Percentiles rank a stretch among this genome's conserved stretches.
phyloP scores from a whole-genome alignment of 2,888 invertebrate genomes.

The Blastobasis adustella region DNA sequence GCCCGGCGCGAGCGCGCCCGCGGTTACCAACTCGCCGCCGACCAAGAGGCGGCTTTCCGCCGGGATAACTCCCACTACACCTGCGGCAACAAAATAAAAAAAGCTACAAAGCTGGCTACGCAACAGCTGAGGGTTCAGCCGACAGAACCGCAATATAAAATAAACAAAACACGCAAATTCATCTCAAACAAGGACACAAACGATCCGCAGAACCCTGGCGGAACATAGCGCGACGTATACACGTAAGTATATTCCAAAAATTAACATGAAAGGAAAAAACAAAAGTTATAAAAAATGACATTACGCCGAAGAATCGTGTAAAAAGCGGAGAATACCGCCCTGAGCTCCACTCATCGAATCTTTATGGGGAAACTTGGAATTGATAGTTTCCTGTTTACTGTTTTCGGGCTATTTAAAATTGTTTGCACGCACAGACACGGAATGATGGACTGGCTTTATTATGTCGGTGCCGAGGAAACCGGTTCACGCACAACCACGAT shows the following conservation, averaged over 20 bases:
- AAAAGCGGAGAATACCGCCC: conserved; percentile 42
- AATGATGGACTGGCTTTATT: conserved; percentile 48
- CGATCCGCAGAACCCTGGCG: conserved; percentile 28
- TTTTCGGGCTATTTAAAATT: conserved; percentile 56
- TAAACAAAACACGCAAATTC: conserved; percentile 42
- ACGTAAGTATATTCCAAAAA: conserved; percentile 25
- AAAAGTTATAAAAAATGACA: conserved; percentile 41
- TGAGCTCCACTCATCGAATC: conserved; percentile 50
- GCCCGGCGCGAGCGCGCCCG: conserved; percentile 69
- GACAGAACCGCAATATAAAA: conserved; percentile 44
- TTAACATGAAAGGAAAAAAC: conserved; percentile 39
- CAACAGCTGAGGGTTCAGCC: conserved; percentile 38
- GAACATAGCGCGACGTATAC: conserved; percentile 16
- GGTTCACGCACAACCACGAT: conserved; percentile 56
- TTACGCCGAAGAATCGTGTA: conserved; percentile 38
- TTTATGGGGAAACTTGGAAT: conserved; percentile 65
- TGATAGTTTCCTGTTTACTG: conserved; percentile 63
- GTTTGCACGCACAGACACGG: conserved; percentile 55
- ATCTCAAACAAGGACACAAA: conserved; percentile 24
- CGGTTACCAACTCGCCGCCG: conserved; percentile 77
- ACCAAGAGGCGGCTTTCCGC: conserved; percentile 78
- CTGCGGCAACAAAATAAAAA: conserved; percentile 74
- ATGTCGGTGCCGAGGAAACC: conserved; percentile 26
- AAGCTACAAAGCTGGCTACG: conserved; percentile 66
- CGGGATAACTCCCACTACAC: conserved; percentile 78